Base-by-base conservation (phyloP, 2,797 vertebrate species). In the Lepilemur septentrionalis region DNA sequence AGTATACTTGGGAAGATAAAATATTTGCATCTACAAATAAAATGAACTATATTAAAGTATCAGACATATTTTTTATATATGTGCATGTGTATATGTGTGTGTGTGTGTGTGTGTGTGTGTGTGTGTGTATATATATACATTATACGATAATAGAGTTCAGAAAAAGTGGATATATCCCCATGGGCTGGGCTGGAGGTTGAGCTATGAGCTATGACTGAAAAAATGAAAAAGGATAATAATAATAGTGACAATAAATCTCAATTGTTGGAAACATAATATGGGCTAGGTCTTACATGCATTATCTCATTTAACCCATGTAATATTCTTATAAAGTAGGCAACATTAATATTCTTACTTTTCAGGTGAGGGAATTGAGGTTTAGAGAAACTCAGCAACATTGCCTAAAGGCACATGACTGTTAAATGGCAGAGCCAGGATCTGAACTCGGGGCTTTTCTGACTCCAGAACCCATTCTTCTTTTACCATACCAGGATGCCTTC, bases 381-480 rank as follows among this genome's bases (percentile, higher is more conserved):
- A 92, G 28, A 86, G 50, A 88, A 95, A 92, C 23, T 76, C 85
- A 65, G 23, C 48, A 79, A 94, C 17, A 67, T 78, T 86, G 22
- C 15, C 46, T 80, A 89, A 82, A 85, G 57, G 48, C 20, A 72
- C 15, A 35, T 67, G 70, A 38, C 55, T 65, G 2, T 78, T 80
- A 65, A 92, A 72, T 76, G 46, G 30, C 23, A 90, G 28, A 73
- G 41, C 30, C 11, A 57, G 63, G 20, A 84, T 80, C 32, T 80
- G 57, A 90, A 57, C 4, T 28, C 38, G 82, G 63, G 30, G 5
- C 32, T 41, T 82, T 65, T 95, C 67, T 85, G 20, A 55, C 28
- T 86, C 61, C 14, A 63, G 50, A 89, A 93, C 7, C 48, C 35
- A 78, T 80, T 73, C 23, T 96, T 50, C 32, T 96, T 83, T 90